Conservation (phyloP, 2,113 vertebrate species). For the Poeciliopsis occidentalis region DNA sequence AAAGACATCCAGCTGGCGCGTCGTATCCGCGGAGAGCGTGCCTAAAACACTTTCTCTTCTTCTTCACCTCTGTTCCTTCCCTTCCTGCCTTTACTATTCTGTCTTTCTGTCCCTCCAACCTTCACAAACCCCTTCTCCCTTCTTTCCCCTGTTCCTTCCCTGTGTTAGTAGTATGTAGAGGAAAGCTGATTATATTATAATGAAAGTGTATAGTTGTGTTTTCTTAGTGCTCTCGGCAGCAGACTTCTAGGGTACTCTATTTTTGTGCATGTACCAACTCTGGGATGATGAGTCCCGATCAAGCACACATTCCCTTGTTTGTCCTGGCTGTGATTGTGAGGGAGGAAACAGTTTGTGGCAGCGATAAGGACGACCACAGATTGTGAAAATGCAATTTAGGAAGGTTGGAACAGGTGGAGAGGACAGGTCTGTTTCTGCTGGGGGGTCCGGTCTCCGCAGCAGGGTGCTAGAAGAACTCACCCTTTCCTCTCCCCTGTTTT, state of each 20-base stretch:
- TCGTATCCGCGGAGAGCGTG: slow-evolving; percentile 81
- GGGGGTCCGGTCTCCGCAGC: slow-evolving; percentile 49
- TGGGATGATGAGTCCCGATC: slow-evolving; percentile 68
- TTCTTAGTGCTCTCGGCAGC: slow-evolving; percentile 76
- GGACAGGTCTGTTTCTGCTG: slow-evolving; percentile 64
- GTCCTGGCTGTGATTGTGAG: slow-evolving; percentile 35
- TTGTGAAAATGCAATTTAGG: slow-evolving; percentile 21
- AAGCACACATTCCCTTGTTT: slow-evolving; percentile 53
- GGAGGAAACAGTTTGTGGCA: slow-evolving; percentile 8
- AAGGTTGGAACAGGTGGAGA: slow-evolving; percentile 40
- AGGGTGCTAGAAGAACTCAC: slow-evolving; percentile 75
- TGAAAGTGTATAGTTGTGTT: slow-evolving; percentile 78
- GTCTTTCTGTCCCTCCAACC: slow-evolving; percentile 42
- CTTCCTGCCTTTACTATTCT: slow-evolving; percentile 34
- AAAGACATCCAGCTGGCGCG: slow-evolving; percentile 87
- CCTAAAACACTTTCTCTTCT: slow-evolving; percentile 57
- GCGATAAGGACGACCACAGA: slow-evolving; percentile 2
- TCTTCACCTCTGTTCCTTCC: slow-evolving; percentile 27
- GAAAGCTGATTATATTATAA: slow-evolving; percentile 75
- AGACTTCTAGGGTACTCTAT: slow-evolving; percentile 74
- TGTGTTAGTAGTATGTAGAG: slow-evolving; percentile 77
- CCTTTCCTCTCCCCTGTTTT: slow-evolving; percentile 49
- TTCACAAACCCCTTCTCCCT: not conserved
- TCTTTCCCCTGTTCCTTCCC: not conserved
- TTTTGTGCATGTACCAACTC: slow-evolving; percentile 75